These are phyloP conservation scores for Agriopis aurantiaria DNA, from an alignment of 2,888 invertebrate genomes.

Conservation along the genomic window DNA sequence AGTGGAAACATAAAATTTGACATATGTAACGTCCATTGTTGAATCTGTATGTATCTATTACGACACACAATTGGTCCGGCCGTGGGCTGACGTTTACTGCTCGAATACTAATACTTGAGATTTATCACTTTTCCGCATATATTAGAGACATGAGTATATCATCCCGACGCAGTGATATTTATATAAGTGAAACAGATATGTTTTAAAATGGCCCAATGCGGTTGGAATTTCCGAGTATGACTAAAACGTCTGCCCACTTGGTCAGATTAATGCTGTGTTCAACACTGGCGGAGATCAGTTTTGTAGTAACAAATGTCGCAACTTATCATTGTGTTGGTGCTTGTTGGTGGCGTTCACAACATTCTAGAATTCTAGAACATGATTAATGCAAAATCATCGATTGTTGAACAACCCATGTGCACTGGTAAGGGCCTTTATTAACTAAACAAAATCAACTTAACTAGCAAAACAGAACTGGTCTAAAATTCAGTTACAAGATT, in stretches of 20 bases:
- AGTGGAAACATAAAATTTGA: conserved; percentile 48
- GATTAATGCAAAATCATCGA: conserved; percentile 3
- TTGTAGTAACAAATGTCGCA: conserved; percentile 22
- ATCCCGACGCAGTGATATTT: conserved; percentile 29
- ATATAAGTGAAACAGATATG: conserved; percentile 14
- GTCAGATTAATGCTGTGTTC: conserved; percentile 14
- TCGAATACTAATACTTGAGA: conserved; percentile 56
- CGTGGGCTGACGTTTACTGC: conserved; percentile 61
- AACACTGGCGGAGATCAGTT: conserved; percentile 7
- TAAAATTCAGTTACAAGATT: too few relatives aligned
- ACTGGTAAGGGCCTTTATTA: too few relatives aligned
- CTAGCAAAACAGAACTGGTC: too few relatives aligned
- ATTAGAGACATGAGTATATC: conserved; percentile 37
- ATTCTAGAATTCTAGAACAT: background rate
- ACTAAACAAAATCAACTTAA: too few relatives aligned
- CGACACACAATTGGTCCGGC: conserved; percentile 57
- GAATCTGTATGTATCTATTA: conserved; percentile 46
- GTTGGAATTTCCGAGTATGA: conserved; percentile 22
- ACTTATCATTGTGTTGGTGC: conserved; percentile 12
- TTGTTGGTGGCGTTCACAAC: background rate
- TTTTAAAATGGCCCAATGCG: conserved; percentile 18
- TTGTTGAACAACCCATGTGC: background rate
- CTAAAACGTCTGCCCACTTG: conserved; percentile 19
- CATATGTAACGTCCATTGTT: conserved; percentile 44
- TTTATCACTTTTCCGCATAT: conserved; percentile 45